phyloP scores from a whole-genome alignment of 2,888 invertebrate species.

The Heliconius charithonia region DNA sequence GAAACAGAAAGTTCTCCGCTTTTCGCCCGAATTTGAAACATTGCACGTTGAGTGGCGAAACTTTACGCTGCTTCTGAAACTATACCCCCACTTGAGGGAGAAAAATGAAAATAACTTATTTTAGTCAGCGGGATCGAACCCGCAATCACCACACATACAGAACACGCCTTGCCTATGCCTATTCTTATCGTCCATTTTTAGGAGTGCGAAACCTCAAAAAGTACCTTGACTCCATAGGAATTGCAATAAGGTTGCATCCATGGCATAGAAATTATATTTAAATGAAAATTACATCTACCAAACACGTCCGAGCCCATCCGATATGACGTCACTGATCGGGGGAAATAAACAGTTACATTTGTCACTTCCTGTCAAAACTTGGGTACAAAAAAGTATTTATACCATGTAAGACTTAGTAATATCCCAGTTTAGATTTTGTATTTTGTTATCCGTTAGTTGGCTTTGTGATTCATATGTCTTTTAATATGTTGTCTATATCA shows the following conservation, averaged over 20 bases:
- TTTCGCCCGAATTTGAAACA: neutral
- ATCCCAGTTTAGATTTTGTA: conserved; percentile 1
- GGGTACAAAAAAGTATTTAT: conserved; percentile 27
- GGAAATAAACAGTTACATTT: conserved; percentile 50
- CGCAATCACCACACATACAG: neutral
- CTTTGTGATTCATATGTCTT: neutral
- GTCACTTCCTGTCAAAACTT: conserved; percentile 41
- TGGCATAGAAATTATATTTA: conserved; percentile 24
- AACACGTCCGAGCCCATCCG: conserved; percentile 30
- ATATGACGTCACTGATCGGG: conserved; percentile 45
- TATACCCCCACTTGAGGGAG: too few relatives aligned
- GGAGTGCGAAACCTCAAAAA: neutral
- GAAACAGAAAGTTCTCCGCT: neutral
- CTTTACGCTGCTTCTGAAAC: neutral
- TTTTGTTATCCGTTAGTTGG: neutral
- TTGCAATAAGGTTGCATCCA: neutral
- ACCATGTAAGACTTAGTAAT: neutral
- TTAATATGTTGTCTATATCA: neutral
- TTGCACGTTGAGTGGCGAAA: neutral
- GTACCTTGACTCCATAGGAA: neutral
- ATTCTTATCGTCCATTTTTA: neutral
- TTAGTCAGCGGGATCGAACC: neutral
- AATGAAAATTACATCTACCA: conserved; percentile 18
- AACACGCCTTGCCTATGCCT: neutral
- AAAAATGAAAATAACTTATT: neutral